These are phyloP conservation scores for zebrafish (Danio rerio) DNA, from an alignment of 2,113 vertebrate genomes.

Conservation along the genomic window DNA sequence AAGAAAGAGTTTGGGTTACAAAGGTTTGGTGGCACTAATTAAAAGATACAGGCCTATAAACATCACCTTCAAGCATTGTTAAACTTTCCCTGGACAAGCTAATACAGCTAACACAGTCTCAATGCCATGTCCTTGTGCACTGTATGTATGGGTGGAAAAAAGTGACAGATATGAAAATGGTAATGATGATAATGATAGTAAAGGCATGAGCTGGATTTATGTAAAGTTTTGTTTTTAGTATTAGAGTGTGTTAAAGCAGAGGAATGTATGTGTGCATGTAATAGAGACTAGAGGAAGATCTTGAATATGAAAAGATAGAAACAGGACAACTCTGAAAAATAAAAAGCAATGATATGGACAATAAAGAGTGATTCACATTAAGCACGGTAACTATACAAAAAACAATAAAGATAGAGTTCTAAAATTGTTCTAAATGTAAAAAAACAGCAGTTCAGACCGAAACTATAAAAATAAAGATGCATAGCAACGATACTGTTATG, in stretches of 20 bases:
- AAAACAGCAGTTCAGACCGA: too few species aligned
- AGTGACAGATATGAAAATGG: background rate
- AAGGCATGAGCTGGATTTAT: constrained; percentile 33
- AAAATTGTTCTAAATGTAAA: too few species aligned
- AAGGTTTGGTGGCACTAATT: constrained; percentile 87
- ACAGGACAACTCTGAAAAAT: background rate
- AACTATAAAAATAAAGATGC: too few species aligned
- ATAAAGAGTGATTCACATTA: background rate
- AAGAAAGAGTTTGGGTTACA: constrained; percentile 29
- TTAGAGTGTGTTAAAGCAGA: constrained; percentile 2
- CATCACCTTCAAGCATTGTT: constrained; percentile 84
- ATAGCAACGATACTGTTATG: too few species aligned
- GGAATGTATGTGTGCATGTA: background rate
- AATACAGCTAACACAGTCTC: constrained; percentile 61
- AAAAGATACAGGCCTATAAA: constrained; percentile 86
- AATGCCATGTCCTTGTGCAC: background rate
- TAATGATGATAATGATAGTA: constrained; percentile 15
- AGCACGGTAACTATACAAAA: too few species aligned
- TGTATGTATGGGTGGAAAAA: background rate
- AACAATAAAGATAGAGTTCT: too few species aligned
- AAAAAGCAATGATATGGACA: background rate
- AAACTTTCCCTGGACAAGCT: constrained; percentile 82
- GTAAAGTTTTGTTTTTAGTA: background rate
- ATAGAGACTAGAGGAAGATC: background rate
- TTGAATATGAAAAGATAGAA: background rate